Conservation (phyloP, 2,888 invertebrate genomes). For the Priocnemis perturbator region DNA sequence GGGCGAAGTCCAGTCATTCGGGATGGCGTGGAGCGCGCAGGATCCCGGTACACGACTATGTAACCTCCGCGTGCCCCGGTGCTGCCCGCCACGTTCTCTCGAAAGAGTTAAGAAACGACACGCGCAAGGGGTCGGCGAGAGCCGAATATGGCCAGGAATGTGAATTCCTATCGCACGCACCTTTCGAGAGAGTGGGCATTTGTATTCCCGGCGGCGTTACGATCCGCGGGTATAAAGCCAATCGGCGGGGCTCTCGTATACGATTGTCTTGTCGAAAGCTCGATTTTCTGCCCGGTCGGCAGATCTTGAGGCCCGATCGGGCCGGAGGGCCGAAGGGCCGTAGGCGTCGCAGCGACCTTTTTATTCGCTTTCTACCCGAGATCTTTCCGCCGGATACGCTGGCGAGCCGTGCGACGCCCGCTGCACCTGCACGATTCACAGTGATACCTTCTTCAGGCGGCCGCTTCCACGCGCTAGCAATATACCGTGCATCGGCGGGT, state of each 20-base stretch:
- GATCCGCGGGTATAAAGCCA: conserved; percentile 36
- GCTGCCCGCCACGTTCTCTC: conserved; percentile 39
- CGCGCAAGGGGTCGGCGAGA: conserved; percentile 51
- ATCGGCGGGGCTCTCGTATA: conserved; percentile 37
- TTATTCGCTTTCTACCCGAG: conserved; percentile 32
- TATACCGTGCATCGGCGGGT: conserved; percentile 41
- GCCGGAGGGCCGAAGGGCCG: conserved; percentile 25
- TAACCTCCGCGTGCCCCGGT: conserved; percentile 46
- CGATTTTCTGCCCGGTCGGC: conserved; percentile 46
- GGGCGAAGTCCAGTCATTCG: too few relatives aligned
- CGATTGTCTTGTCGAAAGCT: conserved; percentile 58
- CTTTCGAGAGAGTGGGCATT: conserved; percentile 44
- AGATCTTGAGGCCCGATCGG: conserved; percentile 41
- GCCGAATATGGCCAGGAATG: conserved; percentile 72
- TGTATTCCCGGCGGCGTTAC: conserved; percentile 49
- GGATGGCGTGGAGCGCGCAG: too few relatives aligned
- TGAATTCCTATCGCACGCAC: conserved; percentile 63
- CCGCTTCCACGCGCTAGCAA: conserved; percentile 20
- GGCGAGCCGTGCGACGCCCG: conserved; percentile 25
- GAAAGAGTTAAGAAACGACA: conserved; percentile 63
- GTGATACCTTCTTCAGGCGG: conserved; percentile 40
- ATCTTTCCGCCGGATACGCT: conserved; percentile 20
- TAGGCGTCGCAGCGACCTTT: conserved; percentile 39
- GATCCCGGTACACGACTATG: conserved; percentile 39
- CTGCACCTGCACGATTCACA: conserved; percentile 45